Conservation (phyloP, 2,113 vertebrate genomes). For the Thunnus thynnus region DNA sequence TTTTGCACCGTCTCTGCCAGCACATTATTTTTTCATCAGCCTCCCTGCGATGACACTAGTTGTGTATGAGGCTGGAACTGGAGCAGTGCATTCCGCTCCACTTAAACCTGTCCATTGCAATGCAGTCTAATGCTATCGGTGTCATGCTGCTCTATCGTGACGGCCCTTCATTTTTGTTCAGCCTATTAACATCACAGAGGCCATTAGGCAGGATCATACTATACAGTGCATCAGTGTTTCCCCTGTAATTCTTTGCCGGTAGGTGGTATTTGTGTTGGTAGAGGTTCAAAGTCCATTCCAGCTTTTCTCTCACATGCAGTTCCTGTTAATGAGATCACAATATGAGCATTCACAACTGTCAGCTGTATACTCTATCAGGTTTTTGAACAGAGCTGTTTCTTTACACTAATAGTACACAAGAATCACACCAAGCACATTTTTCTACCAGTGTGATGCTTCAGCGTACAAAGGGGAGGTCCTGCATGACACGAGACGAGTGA, state of each 20-base stretch:
- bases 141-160: slow-evolving; percentile 48
- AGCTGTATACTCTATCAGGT: background rate
- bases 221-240: slow-evolving; percentile 26
- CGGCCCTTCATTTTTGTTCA: slow-evolving; percentile 44
- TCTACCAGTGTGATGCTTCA: background rate
- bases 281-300: slow-evolving; percentile 13
- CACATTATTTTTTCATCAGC: slow-evolving; percentile 53
- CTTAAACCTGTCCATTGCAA: slow-evolving; percentile 75
- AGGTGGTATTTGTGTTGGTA: background rate
- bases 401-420: background rate
- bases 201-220: slow-evolving; percentile 23
- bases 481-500: background rate
- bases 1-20: slow-evolving; percentile 38
- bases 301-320: slow-evolving; percentile 12
- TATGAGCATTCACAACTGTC: background rate
- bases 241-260: slow-evolving; percentile 19
- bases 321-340: slow-evolving; percentile 24
- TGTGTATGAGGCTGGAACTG: slow-evolving; percentile 55
- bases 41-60: slow-evolving; percentile 38
- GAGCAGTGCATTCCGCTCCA: slow-evolving; percentile 80
- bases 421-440: background rate
- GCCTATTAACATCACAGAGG: slow-evolving; percentile 44
- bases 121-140: slow-evolving; percentile 50
- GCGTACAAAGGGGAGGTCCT: slow-evolving; percentile 9
- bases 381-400: background rate